phyloP scores from a whole-genome alignment of 2,888 invertebrate genomes.

The Leucophenga maculata region DNA sequence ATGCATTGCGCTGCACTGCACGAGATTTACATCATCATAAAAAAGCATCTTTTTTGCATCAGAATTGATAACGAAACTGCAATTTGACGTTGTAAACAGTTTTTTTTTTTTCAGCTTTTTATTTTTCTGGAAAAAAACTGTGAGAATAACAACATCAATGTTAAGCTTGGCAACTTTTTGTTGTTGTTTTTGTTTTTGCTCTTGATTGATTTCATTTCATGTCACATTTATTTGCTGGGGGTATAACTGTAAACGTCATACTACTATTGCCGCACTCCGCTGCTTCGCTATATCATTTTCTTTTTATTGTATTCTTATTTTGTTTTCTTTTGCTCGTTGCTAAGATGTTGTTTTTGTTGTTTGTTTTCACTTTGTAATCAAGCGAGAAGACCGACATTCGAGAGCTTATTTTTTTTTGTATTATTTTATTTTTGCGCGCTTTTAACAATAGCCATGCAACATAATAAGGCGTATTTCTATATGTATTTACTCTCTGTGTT shows the following conservation, averaged over 20 bases:
- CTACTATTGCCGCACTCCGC: background rate
- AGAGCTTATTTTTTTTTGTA: no score
- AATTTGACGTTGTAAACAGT: no score
- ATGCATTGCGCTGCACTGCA: constrained; percentile 20
- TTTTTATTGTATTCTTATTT: background rate
- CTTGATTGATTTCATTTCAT: no score
- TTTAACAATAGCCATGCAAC: no score
- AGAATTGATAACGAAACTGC: no score
- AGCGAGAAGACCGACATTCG: no score
- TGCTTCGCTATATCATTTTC: background rate
- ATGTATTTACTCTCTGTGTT: no score
- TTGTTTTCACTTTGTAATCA: constrained; percentile 3
- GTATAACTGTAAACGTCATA: constrained; percentile 8
- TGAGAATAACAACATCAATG: background rate
- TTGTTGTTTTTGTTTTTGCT: background rate
- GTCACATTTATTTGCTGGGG: background rate
- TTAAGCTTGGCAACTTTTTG: background rate
- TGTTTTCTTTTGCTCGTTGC: background rate
- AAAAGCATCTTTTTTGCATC: background rate
- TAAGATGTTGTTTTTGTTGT: constrained; percentile 8
- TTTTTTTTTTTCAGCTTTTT: no score
- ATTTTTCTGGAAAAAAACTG: background rate
- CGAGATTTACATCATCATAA: constrained; percentile 4
- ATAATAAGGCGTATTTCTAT: no score
- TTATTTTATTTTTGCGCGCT: no score